A percentile compares a stretch with the other conserved stretches of the same genome.
phyloP scores from a whole-genome alignment of 1,140 invertebrate genomes.

The Drosophila athabasca region DNA sequence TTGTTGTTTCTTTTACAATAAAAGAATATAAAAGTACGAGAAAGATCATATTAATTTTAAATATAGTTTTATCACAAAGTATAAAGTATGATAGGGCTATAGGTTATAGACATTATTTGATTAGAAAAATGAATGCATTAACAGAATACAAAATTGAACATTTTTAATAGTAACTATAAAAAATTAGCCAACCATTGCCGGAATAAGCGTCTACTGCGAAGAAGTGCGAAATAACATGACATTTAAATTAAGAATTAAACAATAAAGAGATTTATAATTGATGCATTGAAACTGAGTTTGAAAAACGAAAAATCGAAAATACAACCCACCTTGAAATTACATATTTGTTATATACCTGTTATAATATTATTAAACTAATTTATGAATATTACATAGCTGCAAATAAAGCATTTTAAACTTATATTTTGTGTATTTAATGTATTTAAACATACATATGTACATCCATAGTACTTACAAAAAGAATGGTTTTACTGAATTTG shows the following conservation, averaged over 20 bases:
- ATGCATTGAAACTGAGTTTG: constrained; percentile 76
- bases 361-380: constrained; percentile 74
- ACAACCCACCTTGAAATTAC: constrained; percentile 82
- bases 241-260: constrained; percentile 37
- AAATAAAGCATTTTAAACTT: constrained; percentile 72
- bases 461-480: no score
- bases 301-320: constrained; percentile 81
- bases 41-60: constrained; percentile 47
- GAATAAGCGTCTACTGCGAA: constrained; percentile 54
- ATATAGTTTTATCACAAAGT: constrained; percentile 47
- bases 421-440: background rate
- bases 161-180: constrained; percentile 55
- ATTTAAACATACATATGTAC: no score
- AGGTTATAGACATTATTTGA: constrained; percentile 59
- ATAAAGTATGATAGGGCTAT: constrained; percentile 48
- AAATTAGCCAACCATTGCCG: constrained; percentile 79
- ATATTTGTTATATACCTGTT: constrained; percentile 83
- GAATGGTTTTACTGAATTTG: no score
- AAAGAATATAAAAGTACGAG: constrained; percentile 38
- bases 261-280: constrained; percentile 59
- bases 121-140: constrained; percentile 42
- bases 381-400: constrained; percentile 74
- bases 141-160: constrained; percentile 40
- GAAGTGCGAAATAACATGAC: constrained; percentile 34
- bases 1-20: constrained; percentile 64